phyloP scores from a whole-genome alignment of 2,113 vertebrate genomes.

The Sorex fumeus region DNA sequence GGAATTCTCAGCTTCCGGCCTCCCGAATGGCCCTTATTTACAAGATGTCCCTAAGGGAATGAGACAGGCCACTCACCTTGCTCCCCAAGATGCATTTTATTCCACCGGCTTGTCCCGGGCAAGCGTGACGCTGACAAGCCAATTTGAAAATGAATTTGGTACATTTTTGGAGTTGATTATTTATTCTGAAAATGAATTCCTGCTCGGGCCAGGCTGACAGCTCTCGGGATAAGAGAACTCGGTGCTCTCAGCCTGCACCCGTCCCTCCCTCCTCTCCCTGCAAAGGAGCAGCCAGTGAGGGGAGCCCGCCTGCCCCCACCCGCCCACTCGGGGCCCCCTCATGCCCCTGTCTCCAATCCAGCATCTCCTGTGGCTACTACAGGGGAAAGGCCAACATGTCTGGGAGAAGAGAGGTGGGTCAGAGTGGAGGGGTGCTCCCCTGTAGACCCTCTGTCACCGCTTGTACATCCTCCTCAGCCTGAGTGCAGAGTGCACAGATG shows the following conservation, averaged over 20 bases:
- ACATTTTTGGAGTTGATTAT: constrained; percentile 82
- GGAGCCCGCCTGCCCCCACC: background rate
- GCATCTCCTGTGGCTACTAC: background rate
- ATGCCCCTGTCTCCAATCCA: background rate
- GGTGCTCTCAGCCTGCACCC: background rate
- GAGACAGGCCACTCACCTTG: constrained; percentile 75
- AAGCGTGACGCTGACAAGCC: constrained; percentile 79
- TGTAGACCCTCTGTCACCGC: rapidly evolving
- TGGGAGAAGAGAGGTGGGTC: background rate
- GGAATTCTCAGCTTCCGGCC: constrained; percentile 76
- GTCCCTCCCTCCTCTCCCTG: background rate
- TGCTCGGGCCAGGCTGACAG: constrained; percentile 76
- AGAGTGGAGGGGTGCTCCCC: no score
- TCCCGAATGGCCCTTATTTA: constrained; percentile 75
- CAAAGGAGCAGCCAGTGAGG: background rate
- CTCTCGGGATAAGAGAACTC: constrained; percentile 48
- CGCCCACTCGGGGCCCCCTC: rapidly evolving
- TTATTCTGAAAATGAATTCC: constrained; percentile 82
- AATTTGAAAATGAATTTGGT: constrained; percentile 85
- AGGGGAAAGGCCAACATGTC: background rate
- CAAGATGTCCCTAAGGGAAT: constrained; percentile 77
- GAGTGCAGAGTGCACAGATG: no score
- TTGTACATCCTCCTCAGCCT: background rate
- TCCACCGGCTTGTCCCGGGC: constrained; percentile 67
- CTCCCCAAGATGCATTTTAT: constrained; percentile 82